Conservation (phyloP, 2,113 vertebrate species). For the Porphyrio hochstetteri region DNA sequence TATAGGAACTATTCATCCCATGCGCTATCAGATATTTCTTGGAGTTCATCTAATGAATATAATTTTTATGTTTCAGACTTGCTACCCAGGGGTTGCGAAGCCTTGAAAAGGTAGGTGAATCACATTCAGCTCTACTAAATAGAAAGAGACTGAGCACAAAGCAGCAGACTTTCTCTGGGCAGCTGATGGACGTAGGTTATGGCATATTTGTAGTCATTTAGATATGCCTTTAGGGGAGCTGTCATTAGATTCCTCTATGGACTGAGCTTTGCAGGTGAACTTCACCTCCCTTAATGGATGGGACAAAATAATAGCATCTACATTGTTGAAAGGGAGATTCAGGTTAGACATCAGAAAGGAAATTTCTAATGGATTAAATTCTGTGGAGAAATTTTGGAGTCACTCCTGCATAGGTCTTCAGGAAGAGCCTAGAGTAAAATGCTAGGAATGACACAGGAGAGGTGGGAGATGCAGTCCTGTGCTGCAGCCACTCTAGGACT, state of each 20-base stretch:
- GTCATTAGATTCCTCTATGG: neutral
- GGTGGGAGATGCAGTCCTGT: fast-evolving
- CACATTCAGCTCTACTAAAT: neutral
- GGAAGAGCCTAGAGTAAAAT: neutral
- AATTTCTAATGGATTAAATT: neutral
- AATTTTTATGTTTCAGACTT: neutral
- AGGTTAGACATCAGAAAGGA: neutral
- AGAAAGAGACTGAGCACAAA: neutral
- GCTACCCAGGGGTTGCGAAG: neutral
- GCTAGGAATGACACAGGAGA: neutral
- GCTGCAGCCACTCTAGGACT: neutral
- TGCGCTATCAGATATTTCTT: neutral
- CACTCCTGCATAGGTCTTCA: neutral
- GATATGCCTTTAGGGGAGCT: neutral
- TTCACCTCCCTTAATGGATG: neutral
- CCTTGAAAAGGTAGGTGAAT: neutral
- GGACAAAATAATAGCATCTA: neutral
- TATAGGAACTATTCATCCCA: neutral
- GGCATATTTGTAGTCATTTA: neutral
- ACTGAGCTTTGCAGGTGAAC: neutral
- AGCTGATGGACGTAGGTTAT: neutral
- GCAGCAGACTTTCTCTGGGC: neutral
- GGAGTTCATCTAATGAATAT: neutral
- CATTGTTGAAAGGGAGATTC: neutral
- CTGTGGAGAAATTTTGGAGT: neutral